Evolutionary conservation across 1,140 invertebrate species (phyloP).

Genomic region (Paracyclopina nana): DNA sequence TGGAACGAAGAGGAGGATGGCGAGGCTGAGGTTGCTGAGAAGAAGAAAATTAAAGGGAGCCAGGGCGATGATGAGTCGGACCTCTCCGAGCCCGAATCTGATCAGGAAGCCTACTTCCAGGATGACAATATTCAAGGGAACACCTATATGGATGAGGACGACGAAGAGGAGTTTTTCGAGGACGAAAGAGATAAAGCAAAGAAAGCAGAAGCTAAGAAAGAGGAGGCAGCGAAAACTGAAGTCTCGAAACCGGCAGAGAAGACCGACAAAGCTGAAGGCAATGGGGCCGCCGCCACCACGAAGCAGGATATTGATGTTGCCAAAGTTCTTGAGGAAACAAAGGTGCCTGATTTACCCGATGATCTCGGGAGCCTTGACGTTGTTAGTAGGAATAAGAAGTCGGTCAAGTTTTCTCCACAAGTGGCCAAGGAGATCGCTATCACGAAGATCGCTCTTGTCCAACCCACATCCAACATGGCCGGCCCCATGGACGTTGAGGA

Average conservation of each 20-base stretch:
- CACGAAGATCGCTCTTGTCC: slow-evolving; percentile 1
- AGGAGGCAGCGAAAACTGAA: not conserved
- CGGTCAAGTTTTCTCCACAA: not conserved
- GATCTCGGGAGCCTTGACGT: not conserved
- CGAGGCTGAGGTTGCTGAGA: not conserved
- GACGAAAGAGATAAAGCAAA: not conserved
- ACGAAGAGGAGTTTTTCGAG: not conserved
- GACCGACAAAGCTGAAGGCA: not conserved
- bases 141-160: not conserved
- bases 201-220: not conserved
- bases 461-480: not conserved
- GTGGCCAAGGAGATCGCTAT: not conserved
- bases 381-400: not conserved
- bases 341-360: not conserved
- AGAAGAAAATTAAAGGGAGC: not conserved
- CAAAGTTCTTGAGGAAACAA: slow-evolving; percentile 9
- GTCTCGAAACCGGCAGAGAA: not conserved
- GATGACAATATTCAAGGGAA: slow-evolving; percentile 8
- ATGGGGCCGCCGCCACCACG: not conserved
- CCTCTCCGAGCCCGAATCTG: too few species aligned
- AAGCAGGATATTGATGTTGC: not conserved
- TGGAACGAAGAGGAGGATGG: slow-evolving; percentile 10
- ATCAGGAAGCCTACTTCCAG: not conserved
- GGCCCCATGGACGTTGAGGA: slow-evolving; percentile 1
- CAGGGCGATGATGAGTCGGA: too few species aligned